Conservation (phyloP, 2,797 vertebrate species). For the Otolemur crassicaudatus region DNA sequence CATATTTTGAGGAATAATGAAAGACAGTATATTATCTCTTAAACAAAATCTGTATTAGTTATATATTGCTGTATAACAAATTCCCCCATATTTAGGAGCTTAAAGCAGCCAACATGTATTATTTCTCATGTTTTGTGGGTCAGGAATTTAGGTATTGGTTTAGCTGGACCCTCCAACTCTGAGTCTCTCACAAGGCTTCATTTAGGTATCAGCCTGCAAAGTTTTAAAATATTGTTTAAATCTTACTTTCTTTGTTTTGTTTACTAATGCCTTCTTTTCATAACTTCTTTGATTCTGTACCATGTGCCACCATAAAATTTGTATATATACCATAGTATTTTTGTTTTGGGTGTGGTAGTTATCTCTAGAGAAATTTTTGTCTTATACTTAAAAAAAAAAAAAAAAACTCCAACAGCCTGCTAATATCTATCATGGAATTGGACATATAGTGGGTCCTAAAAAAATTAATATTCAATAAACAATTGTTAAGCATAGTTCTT, state of each 20-base stretch:
- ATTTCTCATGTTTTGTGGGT: not conserved
- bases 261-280: not conserved
- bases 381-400: not conserved
- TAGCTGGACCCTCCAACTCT: not conserved
- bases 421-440: not conserved
- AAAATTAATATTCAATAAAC: not conserved
- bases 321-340: not conserved
- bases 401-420: not conserved
- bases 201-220: not conserved
- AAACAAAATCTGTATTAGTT: not conserved
- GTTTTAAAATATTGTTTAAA: not conserved
- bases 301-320: not conserved
- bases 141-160: not conserved
- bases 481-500: conserved; percentile 9
- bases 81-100: not conserved
- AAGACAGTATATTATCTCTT: not conserved
- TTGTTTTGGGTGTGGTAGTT: not conserved
- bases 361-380: not conserved
- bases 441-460: not conserved
- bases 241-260: not conserved
- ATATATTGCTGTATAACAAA: not conserved
- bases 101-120: not conserved
- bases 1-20: not conserved
- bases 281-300: not conserved
- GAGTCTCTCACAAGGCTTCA: not conserved